A percentile compares a stretch with the other conserved stretches of the same genome.
Conservation (phyloP, 2,888 invertebrate species). For the Phaedon cochleariae region DNA sequence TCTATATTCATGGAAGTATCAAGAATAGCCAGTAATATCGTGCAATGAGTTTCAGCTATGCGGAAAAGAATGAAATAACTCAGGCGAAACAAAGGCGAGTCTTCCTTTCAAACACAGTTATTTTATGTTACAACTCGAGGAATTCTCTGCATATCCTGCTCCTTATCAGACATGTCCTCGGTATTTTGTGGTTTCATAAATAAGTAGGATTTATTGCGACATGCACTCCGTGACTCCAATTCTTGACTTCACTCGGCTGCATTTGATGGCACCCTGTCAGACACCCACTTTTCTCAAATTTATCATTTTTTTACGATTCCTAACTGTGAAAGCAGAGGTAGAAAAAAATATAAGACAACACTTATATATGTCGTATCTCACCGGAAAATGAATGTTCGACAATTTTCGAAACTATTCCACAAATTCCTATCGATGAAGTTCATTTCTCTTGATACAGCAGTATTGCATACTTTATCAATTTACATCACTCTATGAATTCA, state of each 20-base stretch:
- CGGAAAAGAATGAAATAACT: conserved; percentile 23
- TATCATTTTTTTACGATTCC: conserved; percentile 49
- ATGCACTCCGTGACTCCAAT: conserved; percentile 60
- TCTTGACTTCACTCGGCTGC: conserved; percentile 52
- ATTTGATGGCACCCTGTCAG: conserved; percentile 57
- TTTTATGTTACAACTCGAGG: conserved; percentile 43
- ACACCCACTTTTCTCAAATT: conserved; percentile 52
- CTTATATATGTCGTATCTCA: background rate
- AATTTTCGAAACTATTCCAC: too few species aligned
- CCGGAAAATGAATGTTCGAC: too few species aligned
- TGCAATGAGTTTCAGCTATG: background rate
- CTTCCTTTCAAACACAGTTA: conserved; percentile 42
- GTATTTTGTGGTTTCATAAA: conserved; percentile 59
- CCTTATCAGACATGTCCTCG: conserved; percentile 53
- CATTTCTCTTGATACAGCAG: too few species aligned
- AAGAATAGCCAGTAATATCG: background rate
- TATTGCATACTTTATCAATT: too few species aligned
- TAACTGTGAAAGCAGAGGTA: conserved; percentile 23
- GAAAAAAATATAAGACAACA: background rate
- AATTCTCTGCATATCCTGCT: conserved; percentile 49
- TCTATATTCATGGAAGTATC: too few species aligned
- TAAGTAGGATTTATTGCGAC: conserved; percentile 61
- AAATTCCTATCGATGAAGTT: too few species aligned
- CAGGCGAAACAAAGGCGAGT: conserved; percentile 25
- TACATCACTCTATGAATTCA: too few species aligned